A percentile compares a stretch with the other conserved stretches of the same genome.
phyloP scores from a whole-genome alignment of 2,113 vertebrate genomes.

The Caretta caretta region DNA sequence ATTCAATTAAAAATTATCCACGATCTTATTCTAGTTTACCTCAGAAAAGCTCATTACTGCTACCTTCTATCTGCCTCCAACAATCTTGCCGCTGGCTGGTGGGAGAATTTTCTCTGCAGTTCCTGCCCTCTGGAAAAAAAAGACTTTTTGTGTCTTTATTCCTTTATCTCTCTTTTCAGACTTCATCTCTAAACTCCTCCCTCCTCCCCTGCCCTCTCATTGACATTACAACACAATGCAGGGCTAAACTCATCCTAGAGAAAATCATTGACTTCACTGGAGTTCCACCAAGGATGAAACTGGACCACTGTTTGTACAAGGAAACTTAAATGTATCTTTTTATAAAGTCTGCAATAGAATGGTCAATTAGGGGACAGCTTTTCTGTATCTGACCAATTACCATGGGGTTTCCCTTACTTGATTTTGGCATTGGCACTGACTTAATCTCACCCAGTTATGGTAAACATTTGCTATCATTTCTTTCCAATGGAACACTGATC shows the following conservation, averaged over 20 bases:
- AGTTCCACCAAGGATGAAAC: not conserved
- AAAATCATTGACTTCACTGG: not conserved
- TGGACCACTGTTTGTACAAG: not conserved
- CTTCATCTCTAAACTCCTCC: not conserved
- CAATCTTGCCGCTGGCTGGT: not conserved
- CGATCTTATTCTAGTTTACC: not conserved
- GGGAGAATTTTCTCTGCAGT: not conserved
- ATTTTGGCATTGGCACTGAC: too few relatives aligned
- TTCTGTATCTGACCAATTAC: not conserved
- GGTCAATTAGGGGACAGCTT: not conserved
- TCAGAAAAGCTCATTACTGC: not conserved
- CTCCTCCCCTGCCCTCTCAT: not conserved
- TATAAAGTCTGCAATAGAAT: not conserved
- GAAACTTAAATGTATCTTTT: not conserved
- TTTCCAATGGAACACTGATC: constrained; percentile 82
- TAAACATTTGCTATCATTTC: not conserved
- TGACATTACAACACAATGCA: not conserved
- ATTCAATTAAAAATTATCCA: not conserved
- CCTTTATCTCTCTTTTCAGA: not conserved
- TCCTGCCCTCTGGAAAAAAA: too few relatives aligned
- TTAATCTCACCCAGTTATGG: not conserved
- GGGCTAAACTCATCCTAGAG: not conserved
- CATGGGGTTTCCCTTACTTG: not conserved
- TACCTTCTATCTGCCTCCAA: not conserved
- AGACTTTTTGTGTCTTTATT: not conserved